Conservation (phyloP, 92 coral and sea anemone species). For the Parazoanthus darwini region DNA sequence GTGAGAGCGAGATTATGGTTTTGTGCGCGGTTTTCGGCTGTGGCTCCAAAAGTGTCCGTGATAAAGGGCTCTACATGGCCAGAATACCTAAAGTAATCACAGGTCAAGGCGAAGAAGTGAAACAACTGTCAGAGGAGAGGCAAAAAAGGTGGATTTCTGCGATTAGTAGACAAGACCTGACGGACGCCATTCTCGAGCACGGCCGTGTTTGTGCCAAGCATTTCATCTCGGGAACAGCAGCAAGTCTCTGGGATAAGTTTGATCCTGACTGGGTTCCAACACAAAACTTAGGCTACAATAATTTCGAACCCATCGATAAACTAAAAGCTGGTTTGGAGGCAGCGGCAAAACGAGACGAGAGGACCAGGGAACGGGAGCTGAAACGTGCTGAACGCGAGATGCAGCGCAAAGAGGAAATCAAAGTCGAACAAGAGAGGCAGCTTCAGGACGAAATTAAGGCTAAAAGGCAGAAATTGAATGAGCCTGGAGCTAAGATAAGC, state of each 20-base stretch:
- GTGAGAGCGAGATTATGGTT: slow-evolving; percentile 29
- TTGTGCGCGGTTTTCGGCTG: slow-evolving; percentile 43
- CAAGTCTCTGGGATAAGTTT: slow-evolving; percentile 41
- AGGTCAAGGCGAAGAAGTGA: slow-evolving; percentile 1
- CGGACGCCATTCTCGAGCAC: slow-evolving; percentile 39
- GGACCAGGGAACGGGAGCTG: slow-evolving; percentile 31
- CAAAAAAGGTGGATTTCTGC: neutral
- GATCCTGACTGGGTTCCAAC: slow-evolving; percentile 42
- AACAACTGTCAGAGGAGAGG: neutral
- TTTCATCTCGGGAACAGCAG: slow-evolving; percentile 35
- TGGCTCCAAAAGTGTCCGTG: slow-evolving; percentile 35
- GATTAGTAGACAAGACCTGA: slow-evolving; percentile 21
- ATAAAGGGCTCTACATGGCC: slow-evolving; percentile 46
- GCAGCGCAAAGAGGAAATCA: slow-evolving; percentile 2
- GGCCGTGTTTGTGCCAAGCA: slow-evolving; percentile 13
- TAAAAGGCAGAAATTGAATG: neutral
- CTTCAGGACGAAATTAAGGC: neutral
- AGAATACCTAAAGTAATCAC: slow-evolving; percentile 27
- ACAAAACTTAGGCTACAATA: slow-evolving; percentile 37
- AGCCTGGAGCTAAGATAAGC: neutral
- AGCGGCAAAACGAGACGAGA: slow-evolving; percentile 39
- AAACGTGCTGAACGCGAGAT: slow-evolving; percentile 2
- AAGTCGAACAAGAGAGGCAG: neutral
- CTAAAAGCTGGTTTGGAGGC: slow-evolving; percentile 39
- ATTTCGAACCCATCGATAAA: slow-evolving; percentile 28